Percentiles rank a stretch among this genome's conserved stretches.
phyloP scores from a whole-genome alignment of 2,113 vertebrate genomes.

The Tiliqua scincoides region DNA sequence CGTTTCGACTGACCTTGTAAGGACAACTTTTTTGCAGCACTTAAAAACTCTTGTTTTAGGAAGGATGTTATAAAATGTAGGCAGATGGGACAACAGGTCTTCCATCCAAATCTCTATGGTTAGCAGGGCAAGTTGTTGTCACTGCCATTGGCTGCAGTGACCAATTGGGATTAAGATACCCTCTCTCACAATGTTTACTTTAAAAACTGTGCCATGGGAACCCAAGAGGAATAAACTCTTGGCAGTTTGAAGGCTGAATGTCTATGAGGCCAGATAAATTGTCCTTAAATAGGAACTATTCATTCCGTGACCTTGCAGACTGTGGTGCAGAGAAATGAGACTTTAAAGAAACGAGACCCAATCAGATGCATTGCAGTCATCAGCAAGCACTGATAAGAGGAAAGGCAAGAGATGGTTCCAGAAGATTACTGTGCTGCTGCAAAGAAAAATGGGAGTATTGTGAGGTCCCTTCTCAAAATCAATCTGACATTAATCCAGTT shows the following conservation, averaged over 20 bases:
- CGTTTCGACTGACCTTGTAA: no score
- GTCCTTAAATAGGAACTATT: background rate
- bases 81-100: no score
- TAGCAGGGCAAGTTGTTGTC: no score
- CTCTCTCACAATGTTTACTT: no score
- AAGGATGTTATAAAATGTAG: no score
- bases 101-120: no score
- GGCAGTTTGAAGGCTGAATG: background rate
- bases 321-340: background rate
- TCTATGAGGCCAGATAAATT: background rate
- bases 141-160: no score
- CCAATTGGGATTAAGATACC: no score
- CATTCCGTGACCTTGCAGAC: accelerated
- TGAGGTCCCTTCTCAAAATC: background rate
- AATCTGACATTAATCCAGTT: background rate
- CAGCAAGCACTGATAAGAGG: background rate
- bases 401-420: constrained; percentile 4
- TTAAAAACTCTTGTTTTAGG: no score
- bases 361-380: background rate
- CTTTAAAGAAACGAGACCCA: background rate
- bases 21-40: no score
- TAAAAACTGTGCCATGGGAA: no score
- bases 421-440: accelerated
- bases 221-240: no score
- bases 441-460: background rate